Evolutionary conservation across 2,888 invertebrate species (phyloP), one percentile per base, ranked within the genome.

Genomic region (Noctua janthina): DNA sequence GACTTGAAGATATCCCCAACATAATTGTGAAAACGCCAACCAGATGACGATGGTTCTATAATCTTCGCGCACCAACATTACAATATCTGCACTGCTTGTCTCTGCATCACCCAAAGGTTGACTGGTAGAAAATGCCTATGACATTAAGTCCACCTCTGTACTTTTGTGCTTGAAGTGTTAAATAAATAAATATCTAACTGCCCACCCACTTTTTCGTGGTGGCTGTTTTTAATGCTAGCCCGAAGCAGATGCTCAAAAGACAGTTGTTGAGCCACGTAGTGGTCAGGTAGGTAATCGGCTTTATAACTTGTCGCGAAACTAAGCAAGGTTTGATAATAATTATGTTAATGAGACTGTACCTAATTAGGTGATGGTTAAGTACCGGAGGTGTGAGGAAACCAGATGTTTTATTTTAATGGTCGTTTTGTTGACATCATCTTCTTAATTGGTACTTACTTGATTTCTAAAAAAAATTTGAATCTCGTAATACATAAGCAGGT

Each of bases 311-410:
- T 76, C 51, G 68, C 77, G 23, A 83, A 88, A 79, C 46, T 78
- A 54, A 70, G 64, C 74, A 86, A 79, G 43, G 74, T 69, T 74
- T 78, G 75, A 74, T 77, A 83, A 75, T 83, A 68, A 68, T 68
- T 68, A 79, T 88, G 70, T 23, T 56, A 82, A 78, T 79, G 1
- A 56, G 23, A 73, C 76, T 76, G 23, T 66, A 68, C 67, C 67
- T 82, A 82, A 84, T 87, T 78, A 79, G 46, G 43, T 39, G 73
- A 23, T n/a, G n/a, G 11, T 17, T 74, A 49, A 68, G 49, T 56
- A 56, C 39, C 43, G 64, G 43, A 84, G 62, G 74, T 74, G 74
- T 85, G 62, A 78, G 74, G 29, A 74, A 74, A 84, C 74, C 29
- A 11, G 46, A 56, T 20, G 10, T n/a, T 74, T 79, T 68, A 54